A percentile compares a stretch with the other conserved stretches of the same genome.
Conservation (phyloP, 2,888 invertebrate species). For the Dolichopus griseipennis region DNA sequence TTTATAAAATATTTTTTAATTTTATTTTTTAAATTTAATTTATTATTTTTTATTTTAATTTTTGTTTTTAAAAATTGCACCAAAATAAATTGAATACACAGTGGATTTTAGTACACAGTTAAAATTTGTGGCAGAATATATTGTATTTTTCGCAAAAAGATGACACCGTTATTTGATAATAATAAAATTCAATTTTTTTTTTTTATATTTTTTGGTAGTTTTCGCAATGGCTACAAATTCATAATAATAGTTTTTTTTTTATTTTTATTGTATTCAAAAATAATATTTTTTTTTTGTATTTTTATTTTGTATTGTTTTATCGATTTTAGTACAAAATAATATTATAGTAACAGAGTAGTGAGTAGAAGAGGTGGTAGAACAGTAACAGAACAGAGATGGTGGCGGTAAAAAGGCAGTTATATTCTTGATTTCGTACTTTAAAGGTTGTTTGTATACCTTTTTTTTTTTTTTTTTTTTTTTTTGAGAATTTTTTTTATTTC, state of each 20-base stretch:
- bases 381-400: too few relatives aligned
- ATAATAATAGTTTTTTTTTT: not conserved
- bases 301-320: conserved; percentile 15
- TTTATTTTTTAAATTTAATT: too few relatives aligned
- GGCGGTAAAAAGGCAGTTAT: not conserved
- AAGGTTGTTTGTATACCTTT: not conserved
- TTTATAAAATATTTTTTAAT: too few relatives aligned
- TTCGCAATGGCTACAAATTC: conserved; percentile 1
- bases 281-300: not conserved
- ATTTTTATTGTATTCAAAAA: conserved; percentile 9
- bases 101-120: too few relatives aligned
- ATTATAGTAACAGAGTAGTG: too few relatives aligned
- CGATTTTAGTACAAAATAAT: conserved; percentile 16
- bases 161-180: conserved; percentile 1
- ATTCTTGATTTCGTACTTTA: not conserved
- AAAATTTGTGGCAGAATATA: too few relatives aligned
- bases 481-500: not conserved
- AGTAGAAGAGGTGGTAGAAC: not conserved
- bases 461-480: not conserved
- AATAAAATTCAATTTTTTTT: not conserved
- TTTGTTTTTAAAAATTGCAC: too few relatives aligned
- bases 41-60: too few relatives aligned
- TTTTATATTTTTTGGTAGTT: not conserved
- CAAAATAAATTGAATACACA: too few relatives aligned
- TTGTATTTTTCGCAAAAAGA: not conserved